phyloP scores from a whole-genome alignment of 2,888 invertebrate genomes.

The Drosophila affinis region DNA sequence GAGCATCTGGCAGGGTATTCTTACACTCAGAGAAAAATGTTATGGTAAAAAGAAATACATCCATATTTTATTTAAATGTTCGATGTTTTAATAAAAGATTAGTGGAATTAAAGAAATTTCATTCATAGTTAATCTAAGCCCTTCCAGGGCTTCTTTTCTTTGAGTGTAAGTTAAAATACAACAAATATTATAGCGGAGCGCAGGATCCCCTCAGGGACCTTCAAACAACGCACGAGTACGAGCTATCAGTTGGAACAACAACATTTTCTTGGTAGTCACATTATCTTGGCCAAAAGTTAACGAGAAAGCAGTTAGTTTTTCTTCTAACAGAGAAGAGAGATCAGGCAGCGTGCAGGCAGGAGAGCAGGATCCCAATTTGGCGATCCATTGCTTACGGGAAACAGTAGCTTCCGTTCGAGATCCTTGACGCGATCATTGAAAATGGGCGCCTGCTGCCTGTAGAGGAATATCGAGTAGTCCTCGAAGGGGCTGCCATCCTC shows the following conservation, averaged over 20 bases:
- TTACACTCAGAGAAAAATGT: not conserved
- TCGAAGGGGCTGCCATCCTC: conserved; percentile 88
- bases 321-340: conserved; percentile 7
- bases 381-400: conserved; percentile 87
- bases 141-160: not conserved
- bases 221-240: not conserved
- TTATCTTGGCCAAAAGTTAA: not conserved
- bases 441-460: conserved; percentile 92
- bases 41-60: not conserved
- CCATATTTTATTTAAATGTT: not conserved
- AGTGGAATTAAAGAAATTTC: not conserved
- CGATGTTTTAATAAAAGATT: not conserved
- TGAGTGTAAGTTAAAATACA: not conserved
- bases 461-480: conserved; percentile 93
- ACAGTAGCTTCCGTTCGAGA: conserved; percentile 89
- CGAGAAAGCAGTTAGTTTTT: conserved; percentile 6
- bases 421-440: conserved; percentile 93
- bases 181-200: not conserved
- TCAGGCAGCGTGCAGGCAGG: conserved; percentile 27
- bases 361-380: too few relatives aligned
- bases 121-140: too few relatives aligned
- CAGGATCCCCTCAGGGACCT: not conserved
- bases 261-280: not conserved
- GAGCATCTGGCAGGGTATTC: conserved; percentile 20
- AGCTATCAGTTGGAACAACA: not conserved